Percentiles rank a stretch among this genome's conserved stretches.
Conservation (phyloP, 1,140 invertebrate species). For the Lycorma delicatula region DNA sequence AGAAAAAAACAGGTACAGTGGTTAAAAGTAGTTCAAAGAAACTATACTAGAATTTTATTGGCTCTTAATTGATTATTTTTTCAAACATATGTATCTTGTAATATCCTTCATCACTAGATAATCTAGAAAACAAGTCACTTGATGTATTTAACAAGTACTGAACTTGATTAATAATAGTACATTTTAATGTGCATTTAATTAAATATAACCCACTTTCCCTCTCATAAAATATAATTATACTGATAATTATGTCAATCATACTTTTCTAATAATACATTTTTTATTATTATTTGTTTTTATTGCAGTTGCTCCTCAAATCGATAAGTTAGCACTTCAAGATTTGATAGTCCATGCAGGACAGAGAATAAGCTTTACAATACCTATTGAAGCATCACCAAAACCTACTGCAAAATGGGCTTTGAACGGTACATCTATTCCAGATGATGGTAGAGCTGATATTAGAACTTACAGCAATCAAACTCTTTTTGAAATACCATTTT, state of each 20-base stretch:
- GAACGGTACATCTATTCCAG: constrained; percentile 64
- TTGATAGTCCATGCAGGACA: constrained; percentile 83
- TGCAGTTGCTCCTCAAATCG: constrained; percentile 71
- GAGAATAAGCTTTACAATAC: constrained; percentile 78
- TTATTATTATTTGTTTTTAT: constrained; percentile 25
- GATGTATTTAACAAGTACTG: too few relatives aligned
- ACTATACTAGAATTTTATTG: too few relatives aligned
- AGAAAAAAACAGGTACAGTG: too few relatives aligned
- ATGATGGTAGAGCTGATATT: constrained; percentile 57
- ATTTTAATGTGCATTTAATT: too few relatives aligned
- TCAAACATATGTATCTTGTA: too few relatives aligned
- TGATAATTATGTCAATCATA: not conserved
- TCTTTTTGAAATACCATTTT: constrained; percentile 78
- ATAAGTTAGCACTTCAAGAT: constrained; percentile 73
- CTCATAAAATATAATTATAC: not conserved
- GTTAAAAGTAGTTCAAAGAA: too few relatives aligned
- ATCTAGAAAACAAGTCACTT: too few relatives aligned
- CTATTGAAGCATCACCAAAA: constrained; percentile 75
- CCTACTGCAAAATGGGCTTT: constrained; percentile 83
- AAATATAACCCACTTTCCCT: too few relatives aligned
- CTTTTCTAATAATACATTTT: not conserved
- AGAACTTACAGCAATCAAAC: constrained; percentile 64
- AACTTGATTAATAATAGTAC: too few relatives aligned
- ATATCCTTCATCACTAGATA: too few relatives aligned
- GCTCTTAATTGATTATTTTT: too few relatives aligned